Conservation (phyloP, 37 sponge, comb jelly and placozoan genomes). For the Halisarca cf. caerulea region DNA sequence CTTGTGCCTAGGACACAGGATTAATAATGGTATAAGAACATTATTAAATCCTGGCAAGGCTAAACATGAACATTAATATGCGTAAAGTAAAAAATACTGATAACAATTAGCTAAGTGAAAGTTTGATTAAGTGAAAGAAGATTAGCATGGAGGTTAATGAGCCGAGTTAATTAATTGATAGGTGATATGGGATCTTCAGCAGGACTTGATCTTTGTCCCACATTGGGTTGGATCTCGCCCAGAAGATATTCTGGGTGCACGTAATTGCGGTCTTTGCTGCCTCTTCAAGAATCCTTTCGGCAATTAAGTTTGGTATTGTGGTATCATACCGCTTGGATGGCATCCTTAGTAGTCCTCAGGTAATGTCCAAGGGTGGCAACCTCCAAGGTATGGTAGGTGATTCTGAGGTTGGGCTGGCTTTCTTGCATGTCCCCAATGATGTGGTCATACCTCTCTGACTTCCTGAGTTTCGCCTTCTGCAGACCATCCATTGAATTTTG, state of each 20-base stretch:
- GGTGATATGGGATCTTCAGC: neutral
- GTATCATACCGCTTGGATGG: neutral
- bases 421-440: slow-evolving; percentile 7
- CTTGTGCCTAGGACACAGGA: slow-evolving; percentile 22
- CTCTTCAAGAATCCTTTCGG: neutral
- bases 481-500: slow-evolving; percentile 2
- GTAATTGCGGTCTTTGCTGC: slow-evolving; percentile 1
- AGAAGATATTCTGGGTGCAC: slow-evolving; percentile 7
- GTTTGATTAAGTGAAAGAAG: neutral
- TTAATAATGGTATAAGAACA: neutral
- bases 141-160: too few species aligned
- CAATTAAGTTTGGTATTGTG: neutral
- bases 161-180: too few species aligned
- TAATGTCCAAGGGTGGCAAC: slow-evolving; percentile 1
- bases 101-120: neutral
- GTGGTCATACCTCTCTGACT: neutral
- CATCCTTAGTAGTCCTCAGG: neutral
- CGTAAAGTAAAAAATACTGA: neutral
- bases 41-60: slow-evolving; percentile 14
- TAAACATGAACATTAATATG: neutral
- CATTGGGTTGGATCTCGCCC: neutral
- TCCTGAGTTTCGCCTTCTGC: neutral
- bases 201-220: slow-evolving; percentile 2
- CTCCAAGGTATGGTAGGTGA: slow-evolving; percentile 10
- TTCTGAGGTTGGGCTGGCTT: neutral